phyloP scores from a whole-genome alignment of 2,888 invertebrate genomes.

The Melanargia galathea region DNA sequence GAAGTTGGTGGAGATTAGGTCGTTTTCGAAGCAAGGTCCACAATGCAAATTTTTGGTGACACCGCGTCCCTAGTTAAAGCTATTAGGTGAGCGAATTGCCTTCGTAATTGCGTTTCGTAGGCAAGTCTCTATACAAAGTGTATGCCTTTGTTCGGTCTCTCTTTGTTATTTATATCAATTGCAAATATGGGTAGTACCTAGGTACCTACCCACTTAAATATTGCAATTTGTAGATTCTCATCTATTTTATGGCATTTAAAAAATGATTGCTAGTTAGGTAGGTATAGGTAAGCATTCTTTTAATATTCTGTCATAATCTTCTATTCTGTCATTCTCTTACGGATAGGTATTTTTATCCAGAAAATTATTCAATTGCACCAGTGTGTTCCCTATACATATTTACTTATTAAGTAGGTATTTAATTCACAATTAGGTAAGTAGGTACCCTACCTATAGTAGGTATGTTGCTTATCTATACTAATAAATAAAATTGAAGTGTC shows the following conservation, averaged over 20 bases:
- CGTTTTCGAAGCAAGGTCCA: constrained; percentile 53
- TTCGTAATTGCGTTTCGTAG: constrained; percentile 78
- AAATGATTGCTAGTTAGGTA: not conserved
- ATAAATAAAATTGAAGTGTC: no score
- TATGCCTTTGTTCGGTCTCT: constrained; percentile 61
- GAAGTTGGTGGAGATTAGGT: constrained; percentile 41
- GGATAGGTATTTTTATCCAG: no score
- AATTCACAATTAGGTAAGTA: no score
- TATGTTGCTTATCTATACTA: no score
- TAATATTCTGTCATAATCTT: no score
- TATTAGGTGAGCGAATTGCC: constrained; percentile 76
- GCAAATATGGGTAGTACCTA: no score
- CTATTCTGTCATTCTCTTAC: no score
- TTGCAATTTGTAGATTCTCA: constrained; percentile 36
- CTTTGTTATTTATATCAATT: constrained; percentile 65
- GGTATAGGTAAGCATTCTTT: not conserved
- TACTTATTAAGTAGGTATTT: no score
- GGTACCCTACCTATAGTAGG: no score
- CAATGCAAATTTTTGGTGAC: constrained; percentile 78
- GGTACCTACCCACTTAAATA: no score
- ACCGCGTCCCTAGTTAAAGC: constrained; percentile 64
- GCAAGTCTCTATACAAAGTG: constrained; percentile 71
- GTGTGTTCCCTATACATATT: no score
- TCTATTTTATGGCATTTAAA: not conserved
- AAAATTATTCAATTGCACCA: no score